A percentile compares a stretch with the other conserved stretches of the same genome.
Conservation (phyloP, 2,113 vertebrate genomes). For the Colistium nudipinnis region DNA sequence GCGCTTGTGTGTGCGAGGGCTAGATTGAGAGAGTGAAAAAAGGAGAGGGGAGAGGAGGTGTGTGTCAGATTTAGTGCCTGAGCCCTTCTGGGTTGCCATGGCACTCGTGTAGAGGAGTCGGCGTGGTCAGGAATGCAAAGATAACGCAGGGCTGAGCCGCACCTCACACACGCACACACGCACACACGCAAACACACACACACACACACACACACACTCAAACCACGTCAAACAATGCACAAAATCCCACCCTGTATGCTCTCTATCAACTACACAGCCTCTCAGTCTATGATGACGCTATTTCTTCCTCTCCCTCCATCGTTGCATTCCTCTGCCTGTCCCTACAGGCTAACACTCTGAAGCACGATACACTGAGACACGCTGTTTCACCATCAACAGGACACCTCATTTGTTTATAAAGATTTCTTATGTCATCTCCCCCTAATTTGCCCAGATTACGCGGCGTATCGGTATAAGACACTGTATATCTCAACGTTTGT, state of each 20-base stretch:
- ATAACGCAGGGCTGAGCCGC: slow-evolving; percentile 66
- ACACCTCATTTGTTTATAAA: slow-evolving; percentile 39
- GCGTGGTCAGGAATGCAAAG: slow-evolving; percentile 73
- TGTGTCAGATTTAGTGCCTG: slow-evolving; percentile 65
- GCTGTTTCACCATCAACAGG: slow-evolving; percentile 33
- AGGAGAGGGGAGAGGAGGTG: slow-evolving; percentile 58
- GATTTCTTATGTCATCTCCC: slow-evolving; percentile 36
- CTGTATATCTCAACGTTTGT: not conserved
- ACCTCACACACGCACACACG: slow-evolving; percentile 40
- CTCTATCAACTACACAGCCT: slow-evolving; percentile 42
- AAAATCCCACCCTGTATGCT: slow-evolving; percentile 45
- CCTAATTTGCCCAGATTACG: slow-evolving; percentile 27
- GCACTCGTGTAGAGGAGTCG: slow-evolving; percentile 57
- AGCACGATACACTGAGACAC: slow-evolving; percentile 38
- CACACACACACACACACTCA: not conserved
- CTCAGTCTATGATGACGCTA: slow-evolving; percentile 36
- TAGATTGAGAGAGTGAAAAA: slow-evolving; percentile 33
- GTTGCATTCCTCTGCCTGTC: slow-evolving; percentile 68
- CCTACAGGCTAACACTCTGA: slow-evolving; percentile 48
- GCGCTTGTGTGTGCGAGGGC: slow-evolving; percentile 38
- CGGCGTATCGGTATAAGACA: not conserved
- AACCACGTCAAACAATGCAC: slow-evolving; percentile 28
- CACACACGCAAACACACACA: slow-evolving; percentile 22
- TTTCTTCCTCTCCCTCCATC: slow-evolving; percentile 45
- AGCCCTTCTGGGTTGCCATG: slow-evolving; percentile 67